These are phyloP conservation scores for Aricia artaxerxes DNA, from an alignment of 2,888 invertebrate species.

Conservation along the genomic window DNA sequence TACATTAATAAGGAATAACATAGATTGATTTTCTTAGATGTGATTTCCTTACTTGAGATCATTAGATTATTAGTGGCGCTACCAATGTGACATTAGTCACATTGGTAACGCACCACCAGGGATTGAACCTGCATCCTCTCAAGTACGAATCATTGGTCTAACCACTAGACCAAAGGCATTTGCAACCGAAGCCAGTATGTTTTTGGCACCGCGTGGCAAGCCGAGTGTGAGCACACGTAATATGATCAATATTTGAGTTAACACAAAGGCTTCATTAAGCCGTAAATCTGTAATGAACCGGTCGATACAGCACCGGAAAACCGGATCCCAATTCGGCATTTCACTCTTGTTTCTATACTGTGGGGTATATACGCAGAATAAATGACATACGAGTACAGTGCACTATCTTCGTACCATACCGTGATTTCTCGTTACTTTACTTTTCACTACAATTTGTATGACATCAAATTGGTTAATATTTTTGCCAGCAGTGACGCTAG, in stretches of 20 bases:
- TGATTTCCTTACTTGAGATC: too few relatives aligned
- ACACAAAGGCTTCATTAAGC: slow-evolving; percentile 29
- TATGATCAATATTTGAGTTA: slow-evolving; percentile 3
- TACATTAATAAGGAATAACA: too few relatives aligned
- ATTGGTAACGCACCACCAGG: too few relatives aligned
- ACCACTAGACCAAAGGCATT: background rate
- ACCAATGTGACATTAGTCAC: too few relatives aligned
- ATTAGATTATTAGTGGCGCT: too few relatives aligned
- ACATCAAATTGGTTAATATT: background rate
- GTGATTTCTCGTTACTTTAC: background rate
- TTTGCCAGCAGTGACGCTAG: background rate
- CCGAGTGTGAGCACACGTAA: background rate
- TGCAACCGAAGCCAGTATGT: background rate
- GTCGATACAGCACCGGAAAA: slow-evolving; percentile 16
- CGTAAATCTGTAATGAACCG: slow-evolving; percentile 26
- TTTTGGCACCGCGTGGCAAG: background rate
- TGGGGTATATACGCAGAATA: background rate
- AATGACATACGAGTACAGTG: background rate
- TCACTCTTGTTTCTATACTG: slow-evolving; percentile 5
- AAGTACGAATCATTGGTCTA: background rate
- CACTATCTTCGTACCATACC: background rate
- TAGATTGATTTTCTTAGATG: too few relatives aligned
- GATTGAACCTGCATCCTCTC: background rate
- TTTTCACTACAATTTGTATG: background rate
- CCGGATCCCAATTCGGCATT: slow-evolving; percentile 19